Base-by-base conservation (phyloP, 2,888 invertebrate genomes). In the Eudasyphora cyanicolor region DNA sequence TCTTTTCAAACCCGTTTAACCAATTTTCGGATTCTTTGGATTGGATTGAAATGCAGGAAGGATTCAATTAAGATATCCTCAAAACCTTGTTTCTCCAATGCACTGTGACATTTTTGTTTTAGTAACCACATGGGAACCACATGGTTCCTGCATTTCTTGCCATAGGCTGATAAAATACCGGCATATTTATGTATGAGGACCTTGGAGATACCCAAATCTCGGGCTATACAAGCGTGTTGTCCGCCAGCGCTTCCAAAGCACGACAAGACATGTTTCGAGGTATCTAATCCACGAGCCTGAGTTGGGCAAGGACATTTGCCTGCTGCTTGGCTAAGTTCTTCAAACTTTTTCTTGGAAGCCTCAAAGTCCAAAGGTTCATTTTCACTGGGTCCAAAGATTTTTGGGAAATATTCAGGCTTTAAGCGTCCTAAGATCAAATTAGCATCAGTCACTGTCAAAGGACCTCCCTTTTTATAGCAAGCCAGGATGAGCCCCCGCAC, bases 161-260 rank as follows among this genome's bases (percentile, higher is more conserved):
- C 99, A 92, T 98, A 99, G 0, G 99, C 99, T 0, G 99, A 99
- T 17, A 99, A 93, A 86, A 99, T 98, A 76, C 95, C 98, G 8
- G 99, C 98, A 91, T 98, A 99, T 92, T 98, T 98, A 91, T 99
- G 99, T 76, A 99, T 95, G 85, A 97, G 95, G 32, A 90, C 90
- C n/a, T 95, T 95, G 4, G 94, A 90, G 93, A 98, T 97, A 51
- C 97, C 99, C 6, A 99, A 94, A 42, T 96, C 95, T 19, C 97
- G 92, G 62, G 97, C 99, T 73, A 99, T 97, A 92, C 99, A 99
- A 0, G 99, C 99, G 92, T 99, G 99, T 91, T 99, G 99, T 0
- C 97, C 99, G 35, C 99, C 99, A 75, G 99, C 99, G 51, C 99
- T 99, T 12, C 99, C 99, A 93, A 99, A 99, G 91, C 99, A 98